A percentile compares a stretch with the other conserved stretches of the same genome.
These are phyloP conservation scores for Pachycephala philippinensis DNA, from an alignment of 2,113 vertebrate species.

Conservation along the genomic window DNA sequence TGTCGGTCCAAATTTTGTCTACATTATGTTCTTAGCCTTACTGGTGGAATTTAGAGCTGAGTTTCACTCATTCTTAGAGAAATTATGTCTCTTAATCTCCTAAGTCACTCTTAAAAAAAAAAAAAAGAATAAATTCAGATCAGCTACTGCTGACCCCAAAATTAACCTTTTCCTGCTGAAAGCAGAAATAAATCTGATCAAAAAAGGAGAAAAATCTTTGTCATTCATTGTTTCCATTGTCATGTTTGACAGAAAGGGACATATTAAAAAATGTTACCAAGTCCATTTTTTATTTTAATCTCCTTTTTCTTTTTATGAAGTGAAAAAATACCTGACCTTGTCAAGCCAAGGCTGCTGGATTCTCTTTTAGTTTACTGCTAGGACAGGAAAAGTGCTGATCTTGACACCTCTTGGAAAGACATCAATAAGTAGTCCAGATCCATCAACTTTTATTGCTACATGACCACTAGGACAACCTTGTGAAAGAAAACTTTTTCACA, in stretches of 20 bases:
- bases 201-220: neutral
- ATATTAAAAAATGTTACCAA: neutral
- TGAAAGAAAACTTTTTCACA: neutral
- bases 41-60: neutral
- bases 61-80: neutral
- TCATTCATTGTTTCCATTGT: neutral
- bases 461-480: neutral
- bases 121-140: neutral
- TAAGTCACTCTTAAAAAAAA: neutral
- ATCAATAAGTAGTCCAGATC: neutral
- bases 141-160: neutral
- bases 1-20: neutral
- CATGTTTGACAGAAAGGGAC: neutral
- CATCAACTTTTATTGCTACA: neutral
- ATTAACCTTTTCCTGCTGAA: neutral
- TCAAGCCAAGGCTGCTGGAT: neutral
- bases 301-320: neutral
- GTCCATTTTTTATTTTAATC: neutral
- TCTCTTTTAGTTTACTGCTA: neutral
- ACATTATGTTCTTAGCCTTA: neutral
- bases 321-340: slow-evolving; percentile 23
- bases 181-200: neutral
- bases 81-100: neutral
- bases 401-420: neutral
- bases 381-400: neutral